Percentiles rank a stretch among this genome's conserved stretches.
phyloP scores from a whole-genome alignment of 2,888 invertebrate species.

The Automeris io region DNA sequence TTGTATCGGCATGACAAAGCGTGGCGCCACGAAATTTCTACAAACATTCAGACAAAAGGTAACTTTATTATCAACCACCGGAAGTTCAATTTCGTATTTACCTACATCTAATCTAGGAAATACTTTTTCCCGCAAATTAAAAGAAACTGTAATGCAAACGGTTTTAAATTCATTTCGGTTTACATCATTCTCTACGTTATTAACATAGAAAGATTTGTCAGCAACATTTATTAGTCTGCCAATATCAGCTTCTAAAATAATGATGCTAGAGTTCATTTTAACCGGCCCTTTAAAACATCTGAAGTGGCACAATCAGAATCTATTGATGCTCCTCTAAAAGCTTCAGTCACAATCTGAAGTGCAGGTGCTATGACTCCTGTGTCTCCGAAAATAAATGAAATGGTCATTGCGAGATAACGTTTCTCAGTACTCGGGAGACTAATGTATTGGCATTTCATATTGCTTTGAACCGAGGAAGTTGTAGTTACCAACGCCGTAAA shows the following conservation, averaged over 20 bases:
- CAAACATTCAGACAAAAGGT: constrained; percentile 13
- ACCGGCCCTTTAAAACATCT: constrained; percentile 23
- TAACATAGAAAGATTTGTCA: constrained; percentile 50
- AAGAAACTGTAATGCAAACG: constrained; percentile 21
- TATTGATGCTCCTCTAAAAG: constrained; percentile 65
- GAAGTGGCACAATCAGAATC: constrained; percentile 59
- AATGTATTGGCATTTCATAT: constrained; percentile 6
- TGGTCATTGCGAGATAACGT: constrained; percentile 66
- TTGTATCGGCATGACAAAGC: constrained; percentile 74
- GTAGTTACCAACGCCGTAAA: not conserved
- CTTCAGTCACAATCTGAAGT: constrained; percentile 60
- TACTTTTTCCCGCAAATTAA: constrained; percentile 15
- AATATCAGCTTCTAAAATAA: constrained; percentile 16
- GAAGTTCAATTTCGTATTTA: constrained; percentile 20
- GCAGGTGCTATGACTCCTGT: constrained; percentile 70
- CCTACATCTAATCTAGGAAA: constrained; percentile 19
- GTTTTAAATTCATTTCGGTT: constrained; percentile 28
- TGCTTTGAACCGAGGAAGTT: constrained; percentile 9
- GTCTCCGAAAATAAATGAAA: constrained; percentile 73
- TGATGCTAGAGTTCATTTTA: constrained; percentile 24
- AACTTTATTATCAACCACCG: constrained; percentile 13
- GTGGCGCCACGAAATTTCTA: constrained; percentile 59
- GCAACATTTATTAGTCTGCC: constrained; percentile 25
- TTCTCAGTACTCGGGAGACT: constrained; percentile 30
- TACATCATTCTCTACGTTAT: constrained; percentile 25